Conservation (phyloP, 2,888 invertebrate genomes). For the Odontothrips loti region DNA sequence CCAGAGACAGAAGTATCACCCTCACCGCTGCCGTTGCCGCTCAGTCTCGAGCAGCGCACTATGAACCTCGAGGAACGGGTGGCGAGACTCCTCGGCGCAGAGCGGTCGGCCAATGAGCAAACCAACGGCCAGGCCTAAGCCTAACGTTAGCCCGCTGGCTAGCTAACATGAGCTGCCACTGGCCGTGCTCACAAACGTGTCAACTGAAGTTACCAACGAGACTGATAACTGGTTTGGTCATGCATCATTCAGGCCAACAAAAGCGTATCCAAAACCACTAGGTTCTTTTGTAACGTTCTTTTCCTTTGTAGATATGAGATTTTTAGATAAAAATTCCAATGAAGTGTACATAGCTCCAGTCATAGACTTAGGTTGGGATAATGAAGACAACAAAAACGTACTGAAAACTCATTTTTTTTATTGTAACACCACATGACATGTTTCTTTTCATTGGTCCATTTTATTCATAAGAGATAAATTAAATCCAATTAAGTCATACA, state of each 20-base stretch:
- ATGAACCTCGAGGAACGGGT: slow-evolving; percentile 50
- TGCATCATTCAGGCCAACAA: neutral
- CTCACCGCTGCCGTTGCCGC: slow-evolving; percentile 28
- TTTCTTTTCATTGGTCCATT: too few species aligned
- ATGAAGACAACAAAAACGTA: too few species aligned
- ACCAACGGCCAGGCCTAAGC: neutral
- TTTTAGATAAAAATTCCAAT: too few species aligned
- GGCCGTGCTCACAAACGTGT: neutral
- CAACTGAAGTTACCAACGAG: slow-evolving; percentile 20
- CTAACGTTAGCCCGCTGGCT: neutral
- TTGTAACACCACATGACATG: neutral
- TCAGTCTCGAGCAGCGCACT: slow-evolving; percentile 47
- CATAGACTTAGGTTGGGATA: too few species aligned
- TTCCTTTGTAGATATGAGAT: too few species aligned
- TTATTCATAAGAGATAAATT: too few species aligned
- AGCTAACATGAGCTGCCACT: too few species aligned
- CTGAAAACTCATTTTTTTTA: neutral
- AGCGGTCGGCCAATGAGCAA: neutral
- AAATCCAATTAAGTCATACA: too few species aligned
- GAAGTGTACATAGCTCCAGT: too few species aligned
- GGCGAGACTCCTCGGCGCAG: slow-evolving; percentile 45
- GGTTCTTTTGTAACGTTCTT: too few species aligned
- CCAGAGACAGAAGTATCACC: too few species aligned
- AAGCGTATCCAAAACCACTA: too few species aligned
- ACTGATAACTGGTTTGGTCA: neutral